Percentiles rank a stretch among this genome's conserved stretches.
phyloP scores from a whole-genome alignment of 2,797 vertebrate species.

The Benthosema pterotum region DNA sequence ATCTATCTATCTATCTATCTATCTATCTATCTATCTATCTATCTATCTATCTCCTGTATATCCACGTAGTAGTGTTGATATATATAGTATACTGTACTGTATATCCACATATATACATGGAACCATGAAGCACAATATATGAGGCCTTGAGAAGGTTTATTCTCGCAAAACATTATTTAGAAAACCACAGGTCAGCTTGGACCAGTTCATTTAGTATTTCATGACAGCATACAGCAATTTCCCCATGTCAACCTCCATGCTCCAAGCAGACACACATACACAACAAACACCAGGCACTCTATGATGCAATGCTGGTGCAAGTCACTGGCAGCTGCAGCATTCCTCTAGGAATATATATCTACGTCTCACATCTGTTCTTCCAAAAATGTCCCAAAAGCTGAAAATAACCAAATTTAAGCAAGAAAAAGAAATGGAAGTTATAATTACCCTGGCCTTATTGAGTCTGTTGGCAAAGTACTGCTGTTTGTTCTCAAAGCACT shows the following conservation, averaged over 20 bases:
- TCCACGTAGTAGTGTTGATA: too few relatives aligned
- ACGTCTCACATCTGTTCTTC: conserved; percentile 30
- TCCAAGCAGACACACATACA: conserved; percentile 73
- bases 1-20: too few relatives aligned
- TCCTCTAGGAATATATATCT: conserved; percentile 59
- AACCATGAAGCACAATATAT: too few relatives aligned
- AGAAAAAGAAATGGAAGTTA: conserved; percentile 21
- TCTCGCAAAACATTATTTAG: too few relatives aligned
- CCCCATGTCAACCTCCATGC: conserved; percentile 78
- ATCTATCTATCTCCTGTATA: too few relatives aligned
- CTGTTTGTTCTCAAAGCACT: conserved; percentile 97
- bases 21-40: too few relatives aligned
- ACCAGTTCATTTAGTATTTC: too few relatives aligned
- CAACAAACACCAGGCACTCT: conserved; percentile 31
- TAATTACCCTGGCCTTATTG: conserved; percentile 90
- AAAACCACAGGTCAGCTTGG: too few relatives aligned
- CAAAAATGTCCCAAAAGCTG: conserved; percentile 15
- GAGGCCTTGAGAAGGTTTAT: too few relatives aligned
- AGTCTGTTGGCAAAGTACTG: conserved; percentile 92
- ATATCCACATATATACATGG: too few relatives aligned
- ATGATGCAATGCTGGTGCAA: conserved; percentile 74
- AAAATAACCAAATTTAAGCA: conserved; percentile 40
- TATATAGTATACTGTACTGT: too few relatives aligned
- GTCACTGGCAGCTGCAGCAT: conserved; percentile 58
- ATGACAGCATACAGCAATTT: too few relatives aligned